phyloP scores from a whole-genome alignment of 1,140 invertebrate genomes.

The Achatina immaculata region DNA sequence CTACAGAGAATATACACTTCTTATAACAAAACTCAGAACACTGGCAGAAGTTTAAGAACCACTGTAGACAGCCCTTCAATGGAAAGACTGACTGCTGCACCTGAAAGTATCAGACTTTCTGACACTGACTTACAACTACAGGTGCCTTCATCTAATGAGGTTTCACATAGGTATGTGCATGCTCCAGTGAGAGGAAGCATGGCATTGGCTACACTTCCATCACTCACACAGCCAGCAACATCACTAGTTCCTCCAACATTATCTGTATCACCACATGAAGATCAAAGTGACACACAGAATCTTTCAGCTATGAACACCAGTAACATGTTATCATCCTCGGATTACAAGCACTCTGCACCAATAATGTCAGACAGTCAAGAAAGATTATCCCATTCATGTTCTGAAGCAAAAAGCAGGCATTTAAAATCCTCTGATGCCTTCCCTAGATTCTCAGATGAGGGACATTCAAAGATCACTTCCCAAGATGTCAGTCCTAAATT shows the following conservation, averaged over 20 bases:
- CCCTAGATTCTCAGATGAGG: neutral
- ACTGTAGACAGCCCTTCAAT: neutral
- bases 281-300: neutral
- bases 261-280: neutral
- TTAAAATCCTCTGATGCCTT: constrained; percentile 1
- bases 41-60: neutral
- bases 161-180: neutral
- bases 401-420: neutral
- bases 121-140: neutral
- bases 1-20: neutral
- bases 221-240: neutral
- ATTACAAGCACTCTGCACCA: neutral
- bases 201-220: neutral
- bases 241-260: neutral
- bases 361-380: constrained; percentile 5
- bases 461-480: neutral
- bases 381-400: neutral
- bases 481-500: neutral
- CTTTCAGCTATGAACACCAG: neutral
- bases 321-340: neutral
- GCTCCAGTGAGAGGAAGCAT: neutral
- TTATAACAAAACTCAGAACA: neutral
- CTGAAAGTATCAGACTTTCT: neutral
- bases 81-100: neutral
- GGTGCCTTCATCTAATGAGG: neutral